These are phyloP conservation scores for Coptotermes formosanus DNA, from an alignment of 1,140 invertebrate species.

Conservation along the genomic window DNA sequence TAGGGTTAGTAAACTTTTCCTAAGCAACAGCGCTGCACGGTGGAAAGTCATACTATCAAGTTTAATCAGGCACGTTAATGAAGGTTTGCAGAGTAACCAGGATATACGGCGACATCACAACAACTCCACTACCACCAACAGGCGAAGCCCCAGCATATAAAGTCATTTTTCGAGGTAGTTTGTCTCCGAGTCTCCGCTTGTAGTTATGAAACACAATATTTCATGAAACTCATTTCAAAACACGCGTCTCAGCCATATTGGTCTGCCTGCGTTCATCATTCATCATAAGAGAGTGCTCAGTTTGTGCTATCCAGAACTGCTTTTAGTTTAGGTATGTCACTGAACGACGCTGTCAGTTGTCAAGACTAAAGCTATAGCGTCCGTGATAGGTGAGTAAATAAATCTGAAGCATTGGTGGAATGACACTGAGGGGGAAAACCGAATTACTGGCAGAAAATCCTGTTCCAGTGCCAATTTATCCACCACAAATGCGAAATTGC, in stretches of 20 bases:
- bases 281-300: not conserved
- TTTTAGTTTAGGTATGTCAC: no score
- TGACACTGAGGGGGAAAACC: no score
- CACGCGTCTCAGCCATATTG: not conserved
- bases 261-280: not conserved
- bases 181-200: not conserved
- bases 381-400: no score
- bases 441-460: no score
- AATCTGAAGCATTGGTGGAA: no score
- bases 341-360: no score
- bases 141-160: not conserved
- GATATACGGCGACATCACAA: conserved; percentile 24
- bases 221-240: conserved; percentile 25
- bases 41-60: conserved; percentile 28
- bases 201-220: conserved; percentile 21
- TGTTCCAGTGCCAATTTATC: no score
- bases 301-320: no score
- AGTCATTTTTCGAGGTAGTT: conserved; percentile 9
- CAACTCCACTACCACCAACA: not conserved
- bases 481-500: no score
- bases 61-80: conserved; percentile 31
- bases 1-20: not conserved
- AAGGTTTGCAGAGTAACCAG: conserved; percentile 29
- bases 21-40: not conserved
- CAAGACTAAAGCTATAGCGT: no score